Base-by-base conservation (phyloP, 1,140 invertebrate species). In the Bombus pyrosoma region DNA sequence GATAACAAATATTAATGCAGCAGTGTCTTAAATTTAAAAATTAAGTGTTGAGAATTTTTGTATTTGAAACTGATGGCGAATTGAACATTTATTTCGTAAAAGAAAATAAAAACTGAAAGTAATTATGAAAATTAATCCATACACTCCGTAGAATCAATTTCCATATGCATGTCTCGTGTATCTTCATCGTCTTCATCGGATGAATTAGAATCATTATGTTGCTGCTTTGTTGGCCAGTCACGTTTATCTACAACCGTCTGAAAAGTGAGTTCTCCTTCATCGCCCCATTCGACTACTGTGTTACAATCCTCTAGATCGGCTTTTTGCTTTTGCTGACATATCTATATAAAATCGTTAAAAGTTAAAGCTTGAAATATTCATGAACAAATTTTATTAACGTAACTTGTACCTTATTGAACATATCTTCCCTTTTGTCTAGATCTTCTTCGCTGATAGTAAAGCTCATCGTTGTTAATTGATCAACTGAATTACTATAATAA, bases 331-430 rank as follows among this genome's bases (percentile, higher is more conserved):
- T 93, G 91, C 57, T 93, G 90, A 71, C 92, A 93, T 75, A 93
- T 90, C 93, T 93, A 37, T 34, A 74, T 62, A 34, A 83, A 9
- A 72, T 34, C 28, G 62, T 75, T 32, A 6, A n/a, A 22, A 28
- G 28, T 83, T 68, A 64, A 34, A 78, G 57, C 37, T 22, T 8
- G 4, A 34, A 12, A 41, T 28, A 72, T 59, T 57, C 18, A 76
- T 18, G 25, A 84, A 4, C 22, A 18, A 18, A 59, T 13, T 1
- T 25, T 68, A 34, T 43, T 72, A 72, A 78, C 9, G 22, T 5
- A n/a, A 28, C 18, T 41, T 64, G 6, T 78, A 96, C 95, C 92
- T 96, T 96, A 89, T 96, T 95, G 94, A 97, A 96, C 91, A 96
- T 92, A 80, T 96, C 95, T 86, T 95, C 94, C 87, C 93, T 95